Conservation (phyloP, 2,113 vertebrate genomes). For the Lipotes vexillifer region DNA sequence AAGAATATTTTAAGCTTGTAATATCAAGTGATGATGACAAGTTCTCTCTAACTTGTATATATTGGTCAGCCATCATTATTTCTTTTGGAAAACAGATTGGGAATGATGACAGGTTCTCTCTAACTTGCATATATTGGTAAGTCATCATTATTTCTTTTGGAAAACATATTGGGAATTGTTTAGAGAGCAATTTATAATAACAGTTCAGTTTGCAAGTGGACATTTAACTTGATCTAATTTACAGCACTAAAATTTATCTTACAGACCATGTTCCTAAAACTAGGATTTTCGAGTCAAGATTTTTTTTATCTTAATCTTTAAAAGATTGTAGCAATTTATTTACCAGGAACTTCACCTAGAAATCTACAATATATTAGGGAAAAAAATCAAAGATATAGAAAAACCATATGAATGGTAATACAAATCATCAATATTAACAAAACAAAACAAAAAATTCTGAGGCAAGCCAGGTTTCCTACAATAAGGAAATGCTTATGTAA, state of each 20-base stretch:
- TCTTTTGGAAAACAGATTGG: neutral
- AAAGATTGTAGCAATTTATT: neutral
- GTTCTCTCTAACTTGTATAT: neutral
- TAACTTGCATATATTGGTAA: neutral
- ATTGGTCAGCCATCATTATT: neutral
- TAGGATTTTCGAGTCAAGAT: neutral
- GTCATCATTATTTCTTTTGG: neutral
- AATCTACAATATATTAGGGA: neutral
- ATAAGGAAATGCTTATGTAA: neutral
- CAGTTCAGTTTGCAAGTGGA: neutral
- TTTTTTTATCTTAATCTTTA: neutral
- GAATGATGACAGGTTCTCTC: neutral
- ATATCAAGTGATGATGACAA: neutral
- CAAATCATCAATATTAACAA: neutral
- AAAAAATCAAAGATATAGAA: neutral
- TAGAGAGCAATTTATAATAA: neutral
- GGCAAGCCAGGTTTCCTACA: neutral
- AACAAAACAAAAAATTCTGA: neutral
- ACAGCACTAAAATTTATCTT: conserved; percentile 4
- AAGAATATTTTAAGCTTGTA: neutral
- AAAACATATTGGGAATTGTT: neutral
- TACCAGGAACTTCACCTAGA: neutral
- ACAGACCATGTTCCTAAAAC: neutral
- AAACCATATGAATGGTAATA: neutral
- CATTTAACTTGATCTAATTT: neutral